Conservation (phyloP, 2,888 invertebrate genomes). For the Drosophila nr. perissopoda region DNA sequence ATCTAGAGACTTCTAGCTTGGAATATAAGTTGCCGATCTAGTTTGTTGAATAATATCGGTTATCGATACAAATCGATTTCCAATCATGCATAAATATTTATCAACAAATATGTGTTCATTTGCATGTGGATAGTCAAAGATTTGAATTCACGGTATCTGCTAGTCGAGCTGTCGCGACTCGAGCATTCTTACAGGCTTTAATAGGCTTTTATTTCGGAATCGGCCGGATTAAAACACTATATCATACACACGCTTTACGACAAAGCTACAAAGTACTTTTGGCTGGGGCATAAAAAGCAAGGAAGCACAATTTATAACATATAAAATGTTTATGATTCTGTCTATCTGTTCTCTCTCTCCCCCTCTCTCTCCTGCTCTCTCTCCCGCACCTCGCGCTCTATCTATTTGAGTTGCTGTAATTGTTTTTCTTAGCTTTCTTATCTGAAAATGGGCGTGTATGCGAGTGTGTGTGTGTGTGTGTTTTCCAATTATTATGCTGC, state of each 20-base stretch:
- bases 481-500: constrained; percentile 51
- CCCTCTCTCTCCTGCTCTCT: background rate
- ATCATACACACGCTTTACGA: background rate
- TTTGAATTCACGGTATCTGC: background rate
- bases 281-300: background rate
- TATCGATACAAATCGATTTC: no score
- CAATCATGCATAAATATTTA: background rate
- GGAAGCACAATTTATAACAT: constrained; percentile 3
- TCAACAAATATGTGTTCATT: background rate
- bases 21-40: no score
- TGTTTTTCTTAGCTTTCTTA: constrained; percentile 12
- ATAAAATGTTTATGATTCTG: background rate
- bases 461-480: constrained; percentile 1
- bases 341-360: background rate
- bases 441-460: background rate
- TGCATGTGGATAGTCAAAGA: background rate
- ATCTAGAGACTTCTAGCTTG: background rate
- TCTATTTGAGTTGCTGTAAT: constrained; percentile 3
- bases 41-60: no score
- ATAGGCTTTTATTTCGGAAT: background rate
- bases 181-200: background rate
- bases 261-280: background rate
- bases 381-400: background rate
- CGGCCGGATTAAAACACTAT: background rate
- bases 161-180: background rate